Conservation (phyloP, 2,888 invertebrate species). For the Lasioglossum morio region DNA sequence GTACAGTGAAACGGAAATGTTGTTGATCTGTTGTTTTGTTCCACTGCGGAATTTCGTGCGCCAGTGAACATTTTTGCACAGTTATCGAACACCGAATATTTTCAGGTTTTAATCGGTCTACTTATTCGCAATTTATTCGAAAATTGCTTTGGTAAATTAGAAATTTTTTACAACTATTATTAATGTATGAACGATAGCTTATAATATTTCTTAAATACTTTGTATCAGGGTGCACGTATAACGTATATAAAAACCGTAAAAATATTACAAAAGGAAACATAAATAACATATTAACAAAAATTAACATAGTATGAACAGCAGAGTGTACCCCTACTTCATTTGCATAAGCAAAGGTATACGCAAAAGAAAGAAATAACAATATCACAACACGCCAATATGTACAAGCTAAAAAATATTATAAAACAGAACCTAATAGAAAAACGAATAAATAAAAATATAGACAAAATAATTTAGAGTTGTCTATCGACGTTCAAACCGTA, state of each 20-base stretch:
- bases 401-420: not conserved
- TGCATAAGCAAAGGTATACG: not conserved
- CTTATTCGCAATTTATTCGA: not conserved
- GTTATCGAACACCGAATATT: not conserved
- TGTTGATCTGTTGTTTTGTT: not conserved
- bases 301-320: not conserved
- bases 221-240: not conserved
- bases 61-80: not conserved
- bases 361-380: not conserved
- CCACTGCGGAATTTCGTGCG: not conserved
- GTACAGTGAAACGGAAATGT: not conserved
- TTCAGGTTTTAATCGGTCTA: not conserved
- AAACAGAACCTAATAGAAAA: not conserved
- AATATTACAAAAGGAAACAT: not conserved
- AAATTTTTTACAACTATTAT: not conserved
- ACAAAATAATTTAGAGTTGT: not conserved
- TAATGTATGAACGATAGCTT: not conserved
- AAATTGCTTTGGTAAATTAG: not conserved
- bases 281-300: not conserved
- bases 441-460: not conserved
- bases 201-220: not conserved
- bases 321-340: not conserved
- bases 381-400: not conserved
- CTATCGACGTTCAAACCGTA: not conserved
- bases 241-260: not conserved